These are phyloP conservation scores for Zoanthus solanderi DNA, from an alignment of 92 coral and sea anemone species.

Conservation along the genomic window DNA sequence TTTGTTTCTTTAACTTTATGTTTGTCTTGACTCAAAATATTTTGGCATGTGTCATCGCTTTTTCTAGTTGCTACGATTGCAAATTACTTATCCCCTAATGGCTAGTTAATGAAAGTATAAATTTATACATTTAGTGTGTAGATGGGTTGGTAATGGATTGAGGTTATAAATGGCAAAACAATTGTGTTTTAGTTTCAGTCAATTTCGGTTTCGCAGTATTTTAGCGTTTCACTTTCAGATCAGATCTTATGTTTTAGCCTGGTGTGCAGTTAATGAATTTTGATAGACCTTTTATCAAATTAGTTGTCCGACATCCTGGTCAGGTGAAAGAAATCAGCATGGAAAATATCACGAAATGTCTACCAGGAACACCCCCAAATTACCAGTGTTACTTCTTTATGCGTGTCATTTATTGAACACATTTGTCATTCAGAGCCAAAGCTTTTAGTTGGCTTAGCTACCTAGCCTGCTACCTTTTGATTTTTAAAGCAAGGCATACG, in stretches of 20 bases:
- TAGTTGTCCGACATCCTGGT: constrained; percentile 45
- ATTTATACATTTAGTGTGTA: constrained; percentile 39
- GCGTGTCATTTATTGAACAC: not conserved
- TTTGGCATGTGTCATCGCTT: constrained; percentile 52
- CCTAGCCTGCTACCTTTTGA: not conserved
- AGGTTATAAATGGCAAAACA: constrained; percentile 25
- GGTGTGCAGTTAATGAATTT: constrained; percentile 49
- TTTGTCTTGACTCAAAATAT: not conserved
- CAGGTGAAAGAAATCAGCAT: constrained; percentile 28
- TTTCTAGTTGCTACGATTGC: constrained; percentile 37
- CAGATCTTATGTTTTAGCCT: not conserved
- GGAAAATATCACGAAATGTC: constrained; percentile 12
- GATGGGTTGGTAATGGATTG: constrained; percentile 21
- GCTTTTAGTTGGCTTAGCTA: not conserved
- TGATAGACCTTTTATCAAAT: constrained; percentile 43
- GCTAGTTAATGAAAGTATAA: constrained; percentile 52
- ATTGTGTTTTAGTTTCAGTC: constrained; percentile 5
- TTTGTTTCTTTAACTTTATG: not conserved
- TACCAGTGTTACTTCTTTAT: not conserved
- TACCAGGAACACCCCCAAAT: not conserved
- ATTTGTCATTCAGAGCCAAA: not conserved
- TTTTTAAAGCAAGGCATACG: too few species aligned
- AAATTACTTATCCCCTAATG: constrained; percentile 48
- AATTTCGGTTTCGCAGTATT: constrained; percentile 27
- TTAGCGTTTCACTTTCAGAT: not conserved